These are phyloP conservation scores for Tenthredo distinguenda DNA, from an alignment of 2,888 invertebrate species.

Conservation along the genomic window DNA sequence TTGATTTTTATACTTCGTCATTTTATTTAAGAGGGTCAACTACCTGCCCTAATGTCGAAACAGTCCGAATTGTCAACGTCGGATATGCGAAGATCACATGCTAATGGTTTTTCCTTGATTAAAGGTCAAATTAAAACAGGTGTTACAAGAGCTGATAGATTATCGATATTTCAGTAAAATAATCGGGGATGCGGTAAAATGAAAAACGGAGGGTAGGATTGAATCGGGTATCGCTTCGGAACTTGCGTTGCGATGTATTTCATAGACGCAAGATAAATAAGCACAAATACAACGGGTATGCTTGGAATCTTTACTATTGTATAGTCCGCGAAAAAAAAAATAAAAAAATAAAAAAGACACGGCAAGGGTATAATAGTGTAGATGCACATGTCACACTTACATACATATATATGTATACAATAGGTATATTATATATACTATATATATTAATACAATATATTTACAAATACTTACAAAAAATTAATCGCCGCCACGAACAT, in stretches of 20 bases:
- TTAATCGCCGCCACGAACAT: conserved; percentile 40
- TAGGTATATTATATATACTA: not conserved
- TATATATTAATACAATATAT: conserved; percentile 49
- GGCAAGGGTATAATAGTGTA: not conserved
- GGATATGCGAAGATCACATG: too few species aligned
- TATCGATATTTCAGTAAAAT: not conserved
- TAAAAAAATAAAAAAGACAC: not conserved
- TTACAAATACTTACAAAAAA: conserved; percentile 51
- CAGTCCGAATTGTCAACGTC: too few species aligned
- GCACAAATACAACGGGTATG: not conserved
- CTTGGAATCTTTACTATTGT: not conserved
- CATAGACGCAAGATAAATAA: not conserved
- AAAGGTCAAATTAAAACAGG: too few species aligned
- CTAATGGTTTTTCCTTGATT: too few species aligned
- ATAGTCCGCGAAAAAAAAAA: not conserved
- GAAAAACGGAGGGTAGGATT: not conserved
- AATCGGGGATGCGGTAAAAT: not conserved
- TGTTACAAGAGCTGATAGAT: too few species aligned
- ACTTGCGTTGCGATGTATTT: not conserved
- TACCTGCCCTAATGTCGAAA: too few species aligned
- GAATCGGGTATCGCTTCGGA: not conserved
- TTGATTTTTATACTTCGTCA: too few species aligned
- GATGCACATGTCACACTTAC: not conserved
- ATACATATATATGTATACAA: not conserved
- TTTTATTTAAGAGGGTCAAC: too few species aligned